A percentile compares a stretch with the other conserved stretches of the same genome.
Evolutionary conservation across 2,797 vertebrate species (phyloP).

Genomic region (Periophthalmus magnuspinnatus): DNA sequence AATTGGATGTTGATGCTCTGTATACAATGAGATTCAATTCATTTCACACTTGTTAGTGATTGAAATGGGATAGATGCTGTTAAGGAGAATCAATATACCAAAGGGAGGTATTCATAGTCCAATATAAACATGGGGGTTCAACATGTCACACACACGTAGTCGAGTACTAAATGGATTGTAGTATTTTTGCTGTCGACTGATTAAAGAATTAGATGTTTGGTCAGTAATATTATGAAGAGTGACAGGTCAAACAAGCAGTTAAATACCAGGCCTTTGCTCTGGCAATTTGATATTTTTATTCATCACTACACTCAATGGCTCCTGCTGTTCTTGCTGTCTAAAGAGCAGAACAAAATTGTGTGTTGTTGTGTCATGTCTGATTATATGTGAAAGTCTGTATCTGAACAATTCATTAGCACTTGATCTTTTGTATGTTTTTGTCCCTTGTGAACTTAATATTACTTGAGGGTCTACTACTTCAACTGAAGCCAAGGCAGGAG

Average conservation of each 20-base stretch:
- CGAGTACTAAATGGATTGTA: too few relatives aligned
- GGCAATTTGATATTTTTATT: constrained; percentile 67
- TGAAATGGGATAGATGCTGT: constrained; percentile 50
- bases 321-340: constrained; percentile 40
- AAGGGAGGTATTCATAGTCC: constrained; percentile 49
- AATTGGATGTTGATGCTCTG: constrained; percentile 34
- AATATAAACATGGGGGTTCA: constrained; percentile 22
- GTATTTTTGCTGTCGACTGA: constrained; percentile 56
- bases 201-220: constrained; percentile 46
- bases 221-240: constrained; percentile 61
- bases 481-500: constrained; percentile 16
- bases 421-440: background rate
- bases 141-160: constrained; percentile 47
- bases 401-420: background rate
- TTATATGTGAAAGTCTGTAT: background rate
- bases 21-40: constrained; percentile 58
- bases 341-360: constrained; percentile 10
- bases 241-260: constrained; percentile 61
- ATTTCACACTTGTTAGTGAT: constrained; percentile 72
- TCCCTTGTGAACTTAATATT: background rate
- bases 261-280: constrained; percentile 61
- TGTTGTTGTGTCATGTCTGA: background rate
- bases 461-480: constrained; percentile 21
- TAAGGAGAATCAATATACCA: constrained; percentile 53
- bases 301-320: constrained; percentile 54